Conservation (phyloP, 1,140 invertebrate species). For the Aphis craccivora region DNA sequence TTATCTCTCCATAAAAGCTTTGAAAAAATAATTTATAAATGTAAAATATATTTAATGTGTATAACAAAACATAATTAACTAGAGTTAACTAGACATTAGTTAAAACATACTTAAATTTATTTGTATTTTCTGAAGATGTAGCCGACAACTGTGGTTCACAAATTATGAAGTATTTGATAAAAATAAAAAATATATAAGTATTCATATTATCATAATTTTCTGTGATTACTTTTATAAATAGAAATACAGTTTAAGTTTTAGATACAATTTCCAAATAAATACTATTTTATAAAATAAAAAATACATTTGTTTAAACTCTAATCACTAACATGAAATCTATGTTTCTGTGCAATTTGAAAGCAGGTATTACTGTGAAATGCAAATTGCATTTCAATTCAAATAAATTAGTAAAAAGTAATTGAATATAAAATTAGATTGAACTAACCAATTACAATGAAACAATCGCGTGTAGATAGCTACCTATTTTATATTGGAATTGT, state of each 20-base stretch:
- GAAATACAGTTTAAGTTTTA: neutral
- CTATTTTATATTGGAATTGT: neutral
- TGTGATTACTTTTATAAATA: neutral
- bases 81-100: neutral
- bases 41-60: neutral
- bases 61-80: neutral
- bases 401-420: neutral
- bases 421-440: slow-evolving; percentile 35
- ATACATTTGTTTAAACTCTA: neutral
- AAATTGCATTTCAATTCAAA: neutral
- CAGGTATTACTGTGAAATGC: neutral
- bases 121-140: neutral
- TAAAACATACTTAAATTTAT: slow-evolving; percentile 29
- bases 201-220: slow-evolving; percentile 9
- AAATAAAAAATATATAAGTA: neutral
- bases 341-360: neutral
- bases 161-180: neutral
- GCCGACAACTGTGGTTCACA: neutral
- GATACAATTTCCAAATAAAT: neutral
- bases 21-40: neutral
- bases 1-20: neutral
- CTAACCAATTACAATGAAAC: neutral
- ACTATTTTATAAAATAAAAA: neutral
- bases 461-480: neutral
- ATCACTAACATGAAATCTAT: neutral